Evolutionary conservation across 2,797 vertebrate species (phyloP).

Genomic region (Pangasius mekongensis): DNA sequence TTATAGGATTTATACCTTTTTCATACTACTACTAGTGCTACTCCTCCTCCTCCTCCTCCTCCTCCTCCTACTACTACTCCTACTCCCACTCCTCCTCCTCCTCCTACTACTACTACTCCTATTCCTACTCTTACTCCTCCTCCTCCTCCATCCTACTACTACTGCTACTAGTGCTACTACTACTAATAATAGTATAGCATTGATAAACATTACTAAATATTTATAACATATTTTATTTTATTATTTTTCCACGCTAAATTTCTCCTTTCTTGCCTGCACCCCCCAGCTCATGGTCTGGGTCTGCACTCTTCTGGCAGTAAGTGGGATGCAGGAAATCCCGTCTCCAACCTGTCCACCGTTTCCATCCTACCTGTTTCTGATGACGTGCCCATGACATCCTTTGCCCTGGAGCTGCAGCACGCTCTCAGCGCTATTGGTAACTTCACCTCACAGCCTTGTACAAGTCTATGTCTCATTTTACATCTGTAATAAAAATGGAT

Average conservation of each 20-base stretch:
- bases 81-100: accelerated
- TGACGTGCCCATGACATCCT: constrained; percentile 89
- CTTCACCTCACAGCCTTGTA: not conserved
- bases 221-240: not conserved
- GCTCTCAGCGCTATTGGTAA: constrained; percentile 87
- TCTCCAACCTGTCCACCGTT: constrained; percentile 89
- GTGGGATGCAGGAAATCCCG: constrained; percentile 87
- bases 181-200: not conserved
- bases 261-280: not conserved
- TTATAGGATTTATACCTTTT: not conserved
- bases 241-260: not conserved
- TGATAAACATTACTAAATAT: not conserved
- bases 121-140: not conserved
- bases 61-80: not conserved
- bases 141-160: not conserved
- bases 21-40: not conserved
- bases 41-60: not conserved
- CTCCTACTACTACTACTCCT: not conserved
- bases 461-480: not conserved
- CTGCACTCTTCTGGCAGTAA: constrained; percentile 80
- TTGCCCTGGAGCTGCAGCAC: constrained; percentile 90
- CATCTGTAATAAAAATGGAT: not conserved
- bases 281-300: constrained; percentile 78
- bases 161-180: not conserved
- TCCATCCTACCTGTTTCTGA: constrained; percentile 89